Percentiles rank a stretch among this genome's conserved stretches.
Conservation (phyloP, 2,888 invertebrate species). For the Macrophya annulata region DNA sequence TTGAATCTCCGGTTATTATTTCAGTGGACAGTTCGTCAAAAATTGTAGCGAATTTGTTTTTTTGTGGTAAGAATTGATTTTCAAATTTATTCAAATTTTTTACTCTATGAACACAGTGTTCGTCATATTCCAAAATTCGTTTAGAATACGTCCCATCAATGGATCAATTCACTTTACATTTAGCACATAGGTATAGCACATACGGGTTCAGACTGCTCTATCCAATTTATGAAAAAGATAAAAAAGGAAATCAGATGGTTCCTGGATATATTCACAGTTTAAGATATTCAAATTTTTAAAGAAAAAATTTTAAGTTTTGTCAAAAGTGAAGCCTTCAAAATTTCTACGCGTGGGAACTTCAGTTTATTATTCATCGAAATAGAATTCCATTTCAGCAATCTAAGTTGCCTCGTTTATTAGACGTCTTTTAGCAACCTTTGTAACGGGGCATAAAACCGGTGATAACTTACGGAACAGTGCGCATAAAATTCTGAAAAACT, state of each 20-base stretch:
- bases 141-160: background rate
- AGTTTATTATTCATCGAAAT: background rate
- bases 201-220: background rate
- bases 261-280: background rate
- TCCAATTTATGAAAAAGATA: background rate
- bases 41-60: background rate
- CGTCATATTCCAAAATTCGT: background rate
- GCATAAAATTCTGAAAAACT: background rate
- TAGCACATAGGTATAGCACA: background rate
- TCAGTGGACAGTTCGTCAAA: background rate
- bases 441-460: background rate
- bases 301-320: background rate
- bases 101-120: background rate
- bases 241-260: background rate
- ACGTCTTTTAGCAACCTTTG: background rate
- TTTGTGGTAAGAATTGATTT: background rate
- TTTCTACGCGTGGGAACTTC: background rate
- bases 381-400: background rate
- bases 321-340: background rate
- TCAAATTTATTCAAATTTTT: background rate
- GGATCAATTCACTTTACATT: background rate
- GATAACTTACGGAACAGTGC: background rate
- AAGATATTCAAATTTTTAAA: background rate
- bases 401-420: background rate
- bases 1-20: background rate